Evolutionary conservation across 2,888 invertebrate genomes (phyloP).

Genomic region (Parnassius smintheus): DNA sequence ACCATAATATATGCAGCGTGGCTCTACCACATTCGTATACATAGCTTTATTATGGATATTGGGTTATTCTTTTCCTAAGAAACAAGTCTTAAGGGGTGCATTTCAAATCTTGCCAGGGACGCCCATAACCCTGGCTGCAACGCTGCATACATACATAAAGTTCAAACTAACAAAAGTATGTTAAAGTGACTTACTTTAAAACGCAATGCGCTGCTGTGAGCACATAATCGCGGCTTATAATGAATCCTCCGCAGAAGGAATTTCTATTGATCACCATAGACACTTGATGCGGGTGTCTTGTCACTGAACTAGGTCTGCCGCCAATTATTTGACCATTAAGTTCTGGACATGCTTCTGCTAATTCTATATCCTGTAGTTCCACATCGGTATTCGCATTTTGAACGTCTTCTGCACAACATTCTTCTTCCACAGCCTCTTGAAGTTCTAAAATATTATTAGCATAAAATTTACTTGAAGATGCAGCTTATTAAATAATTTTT

Average conservation of each 20-base stretch:
- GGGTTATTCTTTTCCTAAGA: too few relatives aligned
- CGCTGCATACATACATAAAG: too few relatives aligned
- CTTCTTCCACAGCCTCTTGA: slow-evolving; percentile 55
- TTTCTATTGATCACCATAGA: slow-evolving; percentile 73
- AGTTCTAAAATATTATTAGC: slow-evolving; percentile 47
- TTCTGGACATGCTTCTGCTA: slow-evolving; percentile 65
- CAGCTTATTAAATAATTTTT: too few relatives aligned
- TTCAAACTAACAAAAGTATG: too few relatives aligned
- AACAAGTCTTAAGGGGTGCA: too few relatives aligned
- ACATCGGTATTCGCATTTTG: slow-evolving; percentile 39
- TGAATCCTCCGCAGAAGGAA: slow-evolving; percentile 75
- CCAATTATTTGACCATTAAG: slow-evolving; percentile 73
- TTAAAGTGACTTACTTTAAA: slow-evolving; percentile 58
- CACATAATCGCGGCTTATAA: slow-evolving; percentile 64
- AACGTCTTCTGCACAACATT: slow-evolving; percentile 46
- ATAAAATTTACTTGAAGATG: neutral
- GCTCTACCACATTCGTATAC: too few relatives aligned
- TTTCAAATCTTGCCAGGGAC: too few relatives aligned
- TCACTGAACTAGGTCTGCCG: slow-evolving; percentile 63
- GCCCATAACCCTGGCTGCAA: too few relatives aligned
- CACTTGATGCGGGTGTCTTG: slow-evolving; percentile 63
- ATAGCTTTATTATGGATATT: too few relatives aligned
- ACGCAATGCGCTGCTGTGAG: slow-evolving; percentile 75
- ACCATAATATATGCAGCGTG: too few relatives aligned
- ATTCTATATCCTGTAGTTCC: slow-evolving; percentile 51